Base-by-base conservation (phyloP, 2,797 vertebrate species). In the Lerista edwardsae region DNA sequence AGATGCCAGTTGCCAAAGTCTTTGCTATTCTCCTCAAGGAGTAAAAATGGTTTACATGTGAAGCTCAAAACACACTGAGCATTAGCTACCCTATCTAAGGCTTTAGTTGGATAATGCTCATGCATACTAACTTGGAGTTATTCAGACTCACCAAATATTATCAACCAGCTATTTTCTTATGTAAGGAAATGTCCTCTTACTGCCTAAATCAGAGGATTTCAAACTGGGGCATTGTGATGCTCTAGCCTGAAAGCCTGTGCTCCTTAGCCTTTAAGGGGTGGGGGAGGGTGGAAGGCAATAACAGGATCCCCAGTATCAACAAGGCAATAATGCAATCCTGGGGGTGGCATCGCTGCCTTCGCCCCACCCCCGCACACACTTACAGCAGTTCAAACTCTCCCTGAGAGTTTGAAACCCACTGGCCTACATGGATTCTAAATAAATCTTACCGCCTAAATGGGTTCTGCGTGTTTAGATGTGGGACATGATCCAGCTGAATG, bases 1-100 rank as follows among this genome's bases (percentile, higher is more conserved):
- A 74, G 44, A 61, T 86, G 41, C n/a, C n/a, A n/a, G n/a, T n/a
- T n/a, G n/a, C n/a, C n/a, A 92, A 89, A 83, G 79, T 61, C 51
- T 79, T 86, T 84, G 41, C 14, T 29, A 34, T 0, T 0, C 39
- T 86, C 80, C 2, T 87, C 10, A 71, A 86, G 41, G 47, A 87
- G 71, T 34, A 39, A 77, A 69, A 59, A 36, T 47, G 8, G 82
- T 89, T 90, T 74, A 75, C 62, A 90, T 55, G 51, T n/a, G n/a
- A 65, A 82, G 9, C 41, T 86, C 55, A 80, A 36, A 27, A 69
- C 65, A 75, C 21, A 71, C 1, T 55, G 73, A 83, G 55, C 80
- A 55, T 34, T 39, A n/a, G 86, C 31, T 0, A 0, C 6, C n/a
- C 27, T 79, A 31, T n/a, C 67, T 76, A 74, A 6, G 3, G 47